phyloP scores from a whole-genome alignment of 2,888 invertebrate species.

The Pantelozetes paolii region DNA sequence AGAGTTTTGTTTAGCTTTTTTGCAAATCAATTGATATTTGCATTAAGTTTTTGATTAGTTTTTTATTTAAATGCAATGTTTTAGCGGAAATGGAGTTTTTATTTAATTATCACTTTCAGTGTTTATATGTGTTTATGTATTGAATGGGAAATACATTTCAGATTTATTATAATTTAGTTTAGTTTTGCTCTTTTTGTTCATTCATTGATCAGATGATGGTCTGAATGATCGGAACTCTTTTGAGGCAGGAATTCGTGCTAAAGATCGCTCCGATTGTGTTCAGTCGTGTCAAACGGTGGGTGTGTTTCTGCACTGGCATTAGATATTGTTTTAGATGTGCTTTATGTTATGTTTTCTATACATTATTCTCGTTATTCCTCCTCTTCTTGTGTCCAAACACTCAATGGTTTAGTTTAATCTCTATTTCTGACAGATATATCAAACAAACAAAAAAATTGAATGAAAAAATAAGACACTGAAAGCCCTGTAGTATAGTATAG shows the following conservation, averaged over 20 bases:
- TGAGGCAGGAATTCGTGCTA: conserved; percentile 17
- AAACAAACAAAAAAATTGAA: neutral
- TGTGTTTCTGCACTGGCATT: conserved; percentile 14
- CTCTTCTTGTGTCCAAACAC: neutral
- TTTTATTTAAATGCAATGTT: neutral
- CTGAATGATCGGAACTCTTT: neutral
- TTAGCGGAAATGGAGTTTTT: neutral
- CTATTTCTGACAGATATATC: conserved; percentile 23
- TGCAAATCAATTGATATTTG: neutral
- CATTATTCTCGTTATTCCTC: neutral
- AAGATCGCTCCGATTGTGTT: conserved; percentile 21
- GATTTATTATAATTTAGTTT: neutral
- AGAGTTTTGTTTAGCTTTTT: neutral
- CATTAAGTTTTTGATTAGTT: neutral
- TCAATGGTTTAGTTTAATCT: neutral
- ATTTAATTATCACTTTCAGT: neutral
- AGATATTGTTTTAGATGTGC: neutral
- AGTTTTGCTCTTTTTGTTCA: neutral
- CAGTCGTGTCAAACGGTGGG: conserved; percentile 34
- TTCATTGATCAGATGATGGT: conserved; percentile 11
- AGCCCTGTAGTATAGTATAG: neutral
- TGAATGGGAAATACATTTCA: neutral
- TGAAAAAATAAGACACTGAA: neutral
- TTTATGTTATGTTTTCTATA: neutral
- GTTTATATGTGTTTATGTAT: neutral